Base-by-base conservation (phyloP, 2,113 vertebrate genomes). In the Oreotrochilus melanogaster region DNA sequence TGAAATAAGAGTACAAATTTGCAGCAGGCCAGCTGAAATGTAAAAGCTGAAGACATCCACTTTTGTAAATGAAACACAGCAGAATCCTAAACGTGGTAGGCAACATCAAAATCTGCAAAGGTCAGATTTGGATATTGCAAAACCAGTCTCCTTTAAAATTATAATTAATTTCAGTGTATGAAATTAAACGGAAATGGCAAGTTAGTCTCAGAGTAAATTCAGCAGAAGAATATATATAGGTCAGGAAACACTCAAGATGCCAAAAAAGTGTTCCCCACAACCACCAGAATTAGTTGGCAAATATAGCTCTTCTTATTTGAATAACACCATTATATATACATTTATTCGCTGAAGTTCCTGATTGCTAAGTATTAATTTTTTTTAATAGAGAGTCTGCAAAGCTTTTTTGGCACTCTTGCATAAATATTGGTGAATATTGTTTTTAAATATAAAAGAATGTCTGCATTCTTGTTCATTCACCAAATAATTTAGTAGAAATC, bases 21-120 rank as follows among this genome's bases (percentile, higher is more conserved):
- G 9, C 48, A 73, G 17, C 22, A 87, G 27, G 15, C 4, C 24
- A 83, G 25, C 16, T 39, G n/a, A 45, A 78, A 84, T 0, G 0
- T 72, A 86, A 83, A 86, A 73, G 14, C 19, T 86, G 71, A 78
- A 39, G 39, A 71, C 7, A n/a, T 60, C 24, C 37, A 10, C 39
- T 87, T 88, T 69, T 83, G 30, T 56, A 76, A 56, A 72, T 53
- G 24, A 86, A 56, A 75, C 30, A 19, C 42, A 69, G 23, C 21
- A 86, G 48, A 82, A 15, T 72, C n/a, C 42, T 76, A 56, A 76
- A 92, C 27, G n/a, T 22, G 13, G 35, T 28, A 72, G 48, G 19
- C 39, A 82, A 33, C 64, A n/a, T 61, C 2, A 31, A 78, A 85
- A 58, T 53, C 30, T 57, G 53, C 53, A 84, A 91, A 81, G 72